phyloP scores from a whole-genome alignment of 2,797 vertebrate species.

The Chiloscyllium punctatum region DNA sequence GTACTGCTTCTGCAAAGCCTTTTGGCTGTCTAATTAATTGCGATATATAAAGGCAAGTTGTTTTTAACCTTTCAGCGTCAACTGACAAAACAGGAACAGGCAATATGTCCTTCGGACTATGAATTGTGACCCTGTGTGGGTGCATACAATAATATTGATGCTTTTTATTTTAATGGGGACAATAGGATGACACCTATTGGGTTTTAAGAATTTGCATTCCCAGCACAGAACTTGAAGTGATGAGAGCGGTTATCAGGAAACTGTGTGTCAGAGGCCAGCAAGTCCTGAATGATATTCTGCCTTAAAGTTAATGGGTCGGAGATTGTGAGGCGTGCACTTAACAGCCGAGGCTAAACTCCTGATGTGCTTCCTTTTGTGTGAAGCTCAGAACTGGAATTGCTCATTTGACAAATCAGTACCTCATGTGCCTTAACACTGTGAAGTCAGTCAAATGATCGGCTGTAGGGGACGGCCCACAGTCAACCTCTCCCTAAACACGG shows the following conservation, averaged over 20 bases:
- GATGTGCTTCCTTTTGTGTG: not conserved
- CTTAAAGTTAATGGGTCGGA: not conserved
- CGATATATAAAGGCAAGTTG: too few species aligned
- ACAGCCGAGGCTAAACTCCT: not conserved
- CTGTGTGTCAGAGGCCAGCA: not conserved
- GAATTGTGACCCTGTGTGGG: not conserved
- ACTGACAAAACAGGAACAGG: not conserved
- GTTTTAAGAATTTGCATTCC: not conserved
- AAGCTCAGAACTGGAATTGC: not conserved
- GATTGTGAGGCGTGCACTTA: not conserved
- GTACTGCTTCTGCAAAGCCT: too few species aligned
- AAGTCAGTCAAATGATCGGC: not conserved
- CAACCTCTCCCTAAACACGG: not conserved
- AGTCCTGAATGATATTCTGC: not conserved
- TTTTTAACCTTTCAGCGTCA: not conserved
- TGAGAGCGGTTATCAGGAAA: not conserved
- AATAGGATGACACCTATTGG: not conserved
- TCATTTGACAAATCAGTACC: not conserved
- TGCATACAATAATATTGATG: not conserved
- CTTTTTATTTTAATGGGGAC: not conserved
- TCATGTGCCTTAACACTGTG: not conserved
- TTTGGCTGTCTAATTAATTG: too few species aligned
- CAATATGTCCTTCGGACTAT: not conserved
- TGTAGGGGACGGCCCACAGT: not conserved
- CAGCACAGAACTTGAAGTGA: not conserved